These are phyloP conservation scores for Pseudomyrmex flavicornis DNA, from an alignment of 1,140 invertebrate species.

Conservation along the genomic window DNA sequence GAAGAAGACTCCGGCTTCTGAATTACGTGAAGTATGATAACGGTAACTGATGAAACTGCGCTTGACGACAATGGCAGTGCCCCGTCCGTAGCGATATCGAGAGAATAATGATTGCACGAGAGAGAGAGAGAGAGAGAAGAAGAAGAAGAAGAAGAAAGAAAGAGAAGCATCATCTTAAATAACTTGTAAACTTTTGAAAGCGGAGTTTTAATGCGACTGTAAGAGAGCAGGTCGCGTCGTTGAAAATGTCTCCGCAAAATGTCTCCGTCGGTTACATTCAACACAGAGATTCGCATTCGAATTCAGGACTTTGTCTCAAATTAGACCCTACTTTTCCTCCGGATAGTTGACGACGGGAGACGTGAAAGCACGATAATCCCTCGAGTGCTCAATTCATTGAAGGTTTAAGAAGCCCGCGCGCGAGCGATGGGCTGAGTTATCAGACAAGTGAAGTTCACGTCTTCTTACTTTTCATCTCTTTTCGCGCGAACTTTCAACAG, in stretches of 20 bases:
- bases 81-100: constrained; percentile 8
- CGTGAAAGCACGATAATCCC: constrained; percentile 54
- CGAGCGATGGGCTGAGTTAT: neutral
- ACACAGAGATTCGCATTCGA: constrained; percentile 16
- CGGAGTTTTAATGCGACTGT: constrained; percentile 38
- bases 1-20: neutral
- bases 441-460: neutral
- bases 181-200: constrained; percentile 51
- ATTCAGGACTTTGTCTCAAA: constrained; percentile 49
- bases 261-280: constrained; percentile 25
- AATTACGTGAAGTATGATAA: constrained; percentile 9
- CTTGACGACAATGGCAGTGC: constrained; percentile 22
- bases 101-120: constrained; percentile 31
- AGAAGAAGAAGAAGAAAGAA: no score
- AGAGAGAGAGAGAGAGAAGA: neutral
- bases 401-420: constrained; percentile 16
- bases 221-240: neutral
- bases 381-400: constrained; percentile 38
- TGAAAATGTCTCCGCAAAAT: neutral
- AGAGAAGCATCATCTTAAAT: constrained; percentile 8
- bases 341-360: constrained; percentile 23
- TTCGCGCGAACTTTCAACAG: neutral
- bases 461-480: neutral
- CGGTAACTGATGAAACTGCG: constrained; percentile 7
- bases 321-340: constrained; percentile 23